Base-by-base conservation (phyloP, 2,888 invertebrate species). In the Beris chalybata region DNA sequence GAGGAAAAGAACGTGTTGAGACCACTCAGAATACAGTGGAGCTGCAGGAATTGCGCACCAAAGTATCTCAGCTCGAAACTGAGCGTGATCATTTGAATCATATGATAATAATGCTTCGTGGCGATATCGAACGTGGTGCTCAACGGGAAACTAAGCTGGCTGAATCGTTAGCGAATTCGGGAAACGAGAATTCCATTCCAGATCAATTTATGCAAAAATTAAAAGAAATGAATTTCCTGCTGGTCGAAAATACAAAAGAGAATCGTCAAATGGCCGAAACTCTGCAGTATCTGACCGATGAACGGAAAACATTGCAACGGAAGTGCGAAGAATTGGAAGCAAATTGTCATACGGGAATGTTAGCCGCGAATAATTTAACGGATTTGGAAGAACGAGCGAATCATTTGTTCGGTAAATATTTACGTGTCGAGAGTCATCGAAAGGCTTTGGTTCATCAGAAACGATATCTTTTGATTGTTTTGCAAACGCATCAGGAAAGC, bases 401-500 rank as follows among this genome's bases (percentile, higher is more conserved):
- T 69, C 84, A 86, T 70, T 78, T 88, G 68, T 85, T 88, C 69
- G 86, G 86, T 11, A 87, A 87, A 74, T 92, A 89, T 76, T 81
- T 94, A 71, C 85, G 92, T 43, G 86, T 91, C 4, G 92, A 95
- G 76, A 93, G 94, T 75, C 91, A 90, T 74, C 86, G 92, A 67
- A 95, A 94, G 78, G 92, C 95, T 12, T 82, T 97, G 64, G 86
- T 91, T 61, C 95, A 91, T 85, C 97, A 97, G 82, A 97, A 97
- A 81, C 86, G 90, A 22, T 96, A 95, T 79, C 81, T 97, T 64
- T 84, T 92, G 70, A 84, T 89, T 13, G 85, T 91, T 74, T 71
- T 84, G 77, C 72, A 86, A 56, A 77, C 77, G 11, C 81, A 81
- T 71, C 79, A 80, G 71, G 77, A 78, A 32, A 79, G 75, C 59